Base-by-base conservation (phyloP, 1,140 invertebrate genomes). In the Heliconius hewitsoni region DNA sequence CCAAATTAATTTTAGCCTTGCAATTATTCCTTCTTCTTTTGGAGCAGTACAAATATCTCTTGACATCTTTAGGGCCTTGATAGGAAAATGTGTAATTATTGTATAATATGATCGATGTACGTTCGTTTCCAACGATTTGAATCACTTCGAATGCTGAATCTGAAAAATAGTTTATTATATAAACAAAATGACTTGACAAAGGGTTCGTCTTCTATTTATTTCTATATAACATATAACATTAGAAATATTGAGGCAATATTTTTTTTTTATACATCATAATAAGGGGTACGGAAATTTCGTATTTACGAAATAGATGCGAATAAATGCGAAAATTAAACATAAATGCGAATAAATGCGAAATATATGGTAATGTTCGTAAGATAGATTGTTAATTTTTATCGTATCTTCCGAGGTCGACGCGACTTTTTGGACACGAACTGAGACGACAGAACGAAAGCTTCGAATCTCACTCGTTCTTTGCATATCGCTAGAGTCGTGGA, bases 41-140 rank as follows among this genome's bases (percentile, higher is more conserved):
- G 1, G 84, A 85, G 34, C 86, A 87, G 6, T 76, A 71, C n/a
- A 82, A 57, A 9, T 81, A 76, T 19, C n/a, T 75, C 52, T 75
- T 79, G 18, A 71, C 6, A 27, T 30, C 55, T 78, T 66, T 57
- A 11, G 42, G 37, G 1, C 73, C 71, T 19, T 76, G 76, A 55
- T 76, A 83, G 27, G 81, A 80, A 39, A 74, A 83, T 27, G 76
- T 80, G 34, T 83, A 76, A 11, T 77, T 74, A 39, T 78, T 18
- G 19, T 80, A 78, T 50, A 76, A 72, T 18, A 76, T 37, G 4
- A 80, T 23, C 18, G 79, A 72, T 18, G 42, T 71, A 27, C 79
- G 74, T 70, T 73, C 72, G 18, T 30, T 27, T 30, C 71, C 71
- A 72, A 72, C 37, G 9, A 78, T 18, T 60, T 73, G 72, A 23